A percentile compares a stretch with the other conserved stretches of the same genome.
phyloP scores from a whole-genome alignment of 2,888 invertebrate genomes.

The Cerceris ruficornis region DNA sequence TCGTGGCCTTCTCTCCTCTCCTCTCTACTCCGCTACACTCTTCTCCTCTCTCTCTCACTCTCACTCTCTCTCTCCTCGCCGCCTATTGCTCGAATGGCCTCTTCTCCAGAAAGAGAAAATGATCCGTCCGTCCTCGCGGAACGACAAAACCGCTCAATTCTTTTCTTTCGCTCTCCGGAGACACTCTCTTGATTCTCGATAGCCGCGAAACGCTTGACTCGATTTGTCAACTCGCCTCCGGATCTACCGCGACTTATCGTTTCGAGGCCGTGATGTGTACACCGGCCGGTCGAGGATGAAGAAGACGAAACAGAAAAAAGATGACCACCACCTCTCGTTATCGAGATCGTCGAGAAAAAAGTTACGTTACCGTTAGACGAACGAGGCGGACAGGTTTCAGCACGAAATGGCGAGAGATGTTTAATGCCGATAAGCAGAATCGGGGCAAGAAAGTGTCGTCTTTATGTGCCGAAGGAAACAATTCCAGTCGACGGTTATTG shows the following conservation, averaged over 20 bases:
- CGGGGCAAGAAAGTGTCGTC: constrained; percentile 40
- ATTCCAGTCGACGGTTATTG: constrained; percentile 31
- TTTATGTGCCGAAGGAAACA: constrained; percentile 9
- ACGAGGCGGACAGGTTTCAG: constrained; percentile 41
- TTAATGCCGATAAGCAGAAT: constrained; percentile 38
- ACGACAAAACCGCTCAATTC: constrained; percentile 56
- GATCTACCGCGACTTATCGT: constrained; percentile 38
- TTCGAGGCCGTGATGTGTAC: constrained; percentile 5
- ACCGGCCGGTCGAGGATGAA: constrained; percentile 2
- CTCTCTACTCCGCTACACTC: constrained; percentile 16
- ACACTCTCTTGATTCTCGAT: constrained; percentile 21
- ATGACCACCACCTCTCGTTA: constrained; percentile 7
- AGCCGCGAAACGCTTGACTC: constrained; percentile 50
- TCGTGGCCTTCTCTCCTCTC: not conserved
- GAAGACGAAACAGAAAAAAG: constrained; percentile 3
- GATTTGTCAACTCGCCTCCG: constrained; percentile 58
- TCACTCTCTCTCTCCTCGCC: constrained; percentile 7
- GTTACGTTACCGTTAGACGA: constrained; percentile 37
- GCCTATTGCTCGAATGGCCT: constrained; percentile 38
- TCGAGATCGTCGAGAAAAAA: constrained; percentile 28
- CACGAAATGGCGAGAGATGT: constrained; percentile 41
- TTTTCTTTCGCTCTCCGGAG: constrained; percentile 31
- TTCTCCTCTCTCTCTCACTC: constrained; percentile 6
- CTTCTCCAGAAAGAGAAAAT: constrained; percentile 38
- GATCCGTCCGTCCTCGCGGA: constrained; percentile 33